Evolutionary conservation across 2,888 invertebrate genomes (phyloP).

Genomic region (Vannuccia rotundouncinata): DNA sequence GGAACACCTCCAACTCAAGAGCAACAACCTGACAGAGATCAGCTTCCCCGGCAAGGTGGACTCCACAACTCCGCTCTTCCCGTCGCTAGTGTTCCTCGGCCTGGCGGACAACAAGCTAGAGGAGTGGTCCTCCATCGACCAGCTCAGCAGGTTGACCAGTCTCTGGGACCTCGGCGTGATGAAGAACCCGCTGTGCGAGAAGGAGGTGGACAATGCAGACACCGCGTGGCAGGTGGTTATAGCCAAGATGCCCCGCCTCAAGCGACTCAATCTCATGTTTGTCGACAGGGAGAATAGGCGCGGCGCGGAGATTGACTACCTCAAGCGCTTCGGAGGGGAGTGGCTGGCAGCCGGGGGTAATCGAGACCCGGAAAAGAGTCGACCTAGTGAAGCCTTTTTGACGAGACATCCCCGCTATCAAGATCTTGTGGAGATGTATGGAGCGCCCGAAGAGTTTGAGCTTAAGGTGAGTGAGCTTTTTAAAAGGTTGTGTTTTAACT

Average conservation of each 20-base stretch:
- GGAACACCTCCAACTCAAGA: slow-evolving; percentile 1
- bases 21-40: not conserved
- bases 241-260: slow-evolving; percentile 70
- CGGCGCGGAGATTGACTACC: slow-evolving; percentile 82
- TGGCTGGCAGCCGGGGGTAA: slow-evolving; percentile 56
- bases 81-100: not conserved
- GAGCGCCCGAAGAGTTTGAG: slow-evolving; percentile 72
- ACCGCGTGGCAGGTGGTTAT: slow-evolving; percentile 73
- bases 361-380: slow-evolving; percentile 50
- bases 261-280: slow-evolving; percentile 56
- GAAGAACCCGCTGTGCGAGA: slow-evolving; percentile 42
- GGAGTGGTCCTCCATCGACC: slow-evolving; percentile 67
- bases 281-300: slow-evolving; percentile 68
- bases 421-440: slow-evolving; percentile 69
- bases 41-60: not conserved
- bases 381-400: slow-evolving; percentile 59
- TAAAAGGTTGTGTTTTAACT: too few species aligned
- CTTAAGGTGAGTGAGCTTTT: slow-evolving; percentile 55
- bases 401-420: slow-evolving; percentile 70
- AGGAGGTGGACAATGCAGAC: slow-evolving; percentile 61
- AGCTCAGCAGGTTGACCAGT: slow-evolving; percentile 69
- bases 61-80: not conserved
- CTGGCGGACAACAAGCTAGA: not conserved
- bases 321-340: slow-evolving; percentile 68
- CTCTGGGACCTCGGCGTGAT: slow-evolving; percentile 61